Percentiles rank a stretch among this genome's conserved stretches.
These are phyloP conservation scores for Yponomeuta plumbellus DNA, from an alignment of 2,888 invertebrate species.

Conservation along the genomic window DNA sequence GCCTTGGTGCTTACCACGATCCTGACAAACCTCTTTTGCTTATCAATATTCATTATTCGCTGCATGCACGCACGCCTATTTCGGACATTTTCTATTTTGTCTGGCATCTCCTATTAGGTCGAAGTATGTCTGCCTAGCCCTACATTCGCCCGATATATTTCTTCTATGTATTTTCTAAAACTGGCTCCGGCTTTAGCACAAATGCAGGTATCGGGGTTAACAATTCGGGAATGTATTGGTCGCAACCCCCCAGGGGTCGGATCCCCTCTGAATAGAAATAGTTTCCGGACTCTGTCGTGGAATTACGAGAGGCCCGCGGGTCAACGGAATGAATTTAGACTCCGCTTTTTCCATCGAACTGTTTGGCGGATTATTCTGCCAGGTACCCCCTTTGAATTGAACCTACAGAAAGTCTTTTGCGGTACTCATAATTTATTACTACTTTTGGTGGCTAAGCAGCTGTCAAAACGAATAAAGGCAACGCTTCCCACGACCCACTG, in stretches of 20 bases:
- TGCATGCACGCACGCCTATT: no score
- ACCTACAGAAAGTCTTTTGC: not conserved
- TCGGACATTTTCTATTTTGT: no score
- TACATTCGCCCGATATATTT: no score
- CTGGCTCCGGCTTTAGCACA: not conserved
- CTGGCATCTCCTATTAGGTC: no score
- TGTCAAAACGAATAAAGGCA: no score
- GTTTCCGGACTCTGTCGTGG: constrained; percentile 51
- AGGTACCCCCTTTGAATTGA: not conserved
- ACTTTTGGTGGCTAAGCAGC: no score
- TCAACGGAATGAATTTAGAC: constrained; percentile 70
- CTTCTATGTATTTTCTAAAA: not conserved
- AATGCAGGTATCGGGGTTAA: not conserved
- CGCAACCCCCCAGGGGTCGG: constrained; percentile 39
- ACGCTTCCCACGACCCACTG: no score
- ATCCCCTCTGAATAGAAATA: constrained; percentile 66
- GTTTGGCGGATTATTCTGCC: constrained; percentile 45
- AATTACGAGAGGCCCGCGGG: constrained; percentile 55
- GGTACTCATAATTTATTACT: no score
- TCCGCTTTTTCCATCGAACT: constrained; percentile 59
- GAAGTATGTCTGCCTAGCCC: no score
- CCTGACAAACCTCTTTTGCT: no score
- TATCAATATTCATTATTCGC: no score
- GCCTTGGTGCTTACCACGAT: no score
- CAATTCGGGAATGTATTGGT: not conserved